phyloP scores from a whole-genome alignment of 2,113 vertebrate species.

The Dromiciops gliroides region DNA sequence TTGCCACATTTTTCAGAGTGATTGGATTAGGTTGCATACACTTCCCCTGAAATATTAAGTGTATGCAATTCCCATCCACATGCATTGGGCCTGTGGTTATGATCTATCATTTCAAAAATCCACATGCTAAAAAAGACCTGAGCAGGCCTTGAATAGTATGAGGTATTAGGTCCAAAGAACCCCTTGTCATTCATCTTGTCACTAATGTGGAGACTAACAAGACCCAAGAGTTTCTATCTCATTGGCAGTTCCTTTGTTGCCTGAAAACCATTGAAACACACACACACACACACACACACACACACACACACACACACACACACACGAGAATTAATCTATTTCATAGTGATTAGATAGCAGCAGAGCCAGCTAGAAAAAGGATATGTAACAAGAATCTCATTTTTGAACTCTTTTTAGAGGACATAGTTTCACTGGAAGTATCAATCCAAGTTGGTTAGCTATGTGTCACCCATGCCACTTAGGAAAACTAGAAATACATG shows the following conservation, averaged over 20 bases:
- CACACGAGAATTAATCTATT: neutral
- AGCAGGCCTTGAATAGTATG: constrained; percentile 78
- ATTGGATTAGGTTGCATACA: constrained; percentile 84
- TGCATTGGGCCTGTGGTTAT: constrained; percentile 81
- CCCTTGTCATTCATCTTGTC: constrained; percentile 79
- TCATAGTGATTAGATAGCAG: neutral
- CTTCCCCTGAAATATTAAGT: constrained; percentile 88
- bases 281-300: neutral
- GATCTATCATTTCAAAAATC: constrained; percentile 86
- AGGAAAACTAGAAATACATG: neutral
- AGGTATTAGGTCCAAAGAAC: constrained; percentile 81
- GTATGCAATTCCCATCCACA: constrained; percentile 81
- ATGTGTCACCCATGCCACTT: neutral
- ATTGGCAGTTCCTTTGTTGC: constrained; percentile 61
- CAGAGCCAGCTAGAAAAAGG: neutral
- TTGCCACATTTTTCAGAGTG: constrained; percentile 87
- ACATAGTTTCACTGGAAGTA: neutral
- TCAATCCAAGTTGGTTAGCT: constrained; percentile 3
- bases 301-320: neutral
- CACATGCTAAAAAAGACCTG: constrained; percentile 80
- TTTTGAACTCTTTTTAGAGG: neutral
- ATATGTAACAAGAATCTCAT: neutral
- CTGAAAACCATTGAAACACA: constrained; percentile 46
- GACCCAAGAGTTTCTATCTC: constrained; percentile 67
- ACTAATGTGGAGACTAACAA: constrained; percentile 79